Percentiles rank a stretch among this genome's conserved stretches.
Conservation (phyloP, 2,888 invertebrate species). For the Eucera pruinosa region DNA sequence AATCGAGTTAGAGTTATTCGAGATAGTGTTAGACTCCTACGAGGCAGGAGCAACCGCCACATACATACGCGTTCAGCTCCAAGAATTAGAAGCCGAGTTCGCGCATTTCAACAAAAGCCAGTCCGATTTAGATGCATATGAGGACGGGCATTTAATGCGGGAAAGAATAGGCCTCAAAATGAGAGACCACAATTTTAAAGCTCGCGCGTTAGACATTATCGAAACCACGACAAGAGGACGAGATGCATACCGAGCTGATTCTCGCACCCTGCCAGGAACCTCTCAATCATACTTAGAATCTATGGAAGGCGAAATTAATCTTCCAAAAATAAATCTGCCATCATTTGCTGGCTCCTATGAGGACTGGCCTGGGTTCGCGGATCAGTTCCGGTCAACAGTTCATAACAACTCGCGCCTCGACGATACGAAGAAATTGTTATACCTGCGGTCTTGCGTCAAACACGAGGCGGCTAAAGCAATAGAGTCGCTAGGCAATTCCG, state of each 20-base stretch:
- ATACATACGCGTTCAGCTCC: no score
- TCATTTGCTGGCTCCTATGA: background rate
- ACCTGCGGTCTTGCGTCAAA: no score
- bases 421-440: background rate
- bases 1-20: background rate
- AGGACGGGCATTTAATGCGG: background rate
- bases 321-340: constrained; percentile 7
- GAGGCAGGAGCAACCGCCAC: no score
- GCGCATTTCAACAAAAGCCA: background rate
- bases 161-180: background rate
- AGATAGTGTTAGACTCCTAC: background rate
- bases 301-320: background rate
- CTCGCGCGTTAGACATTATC: background rate
- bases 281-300: background rate
- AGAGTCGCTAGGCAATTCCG: background rate
- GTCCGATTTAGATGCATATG: background rate
- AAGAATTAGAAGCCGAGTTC: no score
- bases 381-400: background rate
- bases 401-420: background rate
- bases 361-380: no score
- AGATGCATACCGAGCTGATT: background rate
- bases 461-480: background rate
- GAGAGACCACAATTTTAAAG: background rate
- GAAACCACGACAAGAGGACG: no score
- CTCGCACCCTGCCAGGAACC: background rate